Evolutionary conservation across 2,888 invertebrate species (phyloP).

Genomic region (Lypha dubia): DNA sequence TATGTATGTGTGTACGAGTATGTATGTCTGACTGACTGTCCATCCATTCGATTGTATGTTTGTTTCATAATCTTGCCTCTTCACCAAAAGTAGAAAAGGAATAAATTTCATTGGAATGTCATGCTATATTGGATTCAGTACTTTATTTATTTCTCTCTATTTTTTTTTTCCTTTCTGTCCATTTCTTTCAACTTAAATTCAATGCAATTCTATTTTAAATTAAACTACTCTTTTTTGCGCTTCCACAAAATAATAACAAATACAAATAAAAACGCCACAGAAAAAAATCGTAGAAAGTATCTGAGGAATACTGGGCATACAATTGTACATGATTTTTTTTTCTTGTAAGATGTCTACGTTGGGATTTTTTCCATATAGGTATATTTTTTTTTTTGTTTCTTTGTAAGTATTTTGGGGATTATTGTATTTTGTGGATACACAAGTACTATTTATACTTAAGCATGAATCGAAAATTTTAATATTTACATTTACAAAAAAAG

Average conservation of each 20-base stretch:
- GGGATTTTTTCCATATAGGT: constrained; percentile 61
- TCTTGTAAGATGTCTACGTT: constrained; percentile 65
- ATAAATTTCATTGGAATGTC: constrained; percentile 71
- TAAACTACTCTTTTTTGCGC: constrained; percentile 65
- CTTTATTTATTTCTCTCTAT: constrained; percentile 46
- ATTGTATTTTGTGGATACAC: constrained; percentile 62
- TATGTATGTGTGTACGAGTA: constrained; percentile 1
- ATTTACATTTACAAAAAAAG: constrained; percentile 60
- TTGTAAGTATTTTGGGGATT: constrained; percentile 60
- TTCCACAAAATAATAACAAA: constrained; percentile 66
- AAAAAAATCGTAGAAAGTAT: constrained; percentile 61
- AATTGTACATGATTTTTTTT: constrained; percentile 36
- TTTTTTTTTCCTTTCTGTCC: constrained; percentile 21
- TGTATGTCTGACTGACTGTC: constrained; percentile 5
- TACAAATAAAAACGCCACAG: constrained; percentile 33
- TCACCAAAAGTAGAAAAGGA: constrained; percentile 52
- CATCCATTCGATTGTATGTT: constrained; percentile 30
- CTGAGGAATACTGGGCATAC: constrained; percentile 50
- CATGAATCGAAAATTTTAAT: constrained; percentile 70
- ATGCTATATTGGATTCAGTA: constrained; percentile 66
- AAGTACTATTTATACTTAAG: constrained; percentile 54
- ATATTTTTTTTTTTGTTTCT: constrained; percentile 18
- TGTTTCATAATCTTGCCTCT: constrained; percentile 50
- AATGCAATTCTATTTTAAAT: constrained; percentile 73
- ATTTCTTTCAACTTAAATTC: constrained; percentile 70